Percentiles rank a stretch among this genome's conserved stretches.
Conservation (phyloP, 2,888 invertebrate genomes). For the Byasa hedistus region DNA sequence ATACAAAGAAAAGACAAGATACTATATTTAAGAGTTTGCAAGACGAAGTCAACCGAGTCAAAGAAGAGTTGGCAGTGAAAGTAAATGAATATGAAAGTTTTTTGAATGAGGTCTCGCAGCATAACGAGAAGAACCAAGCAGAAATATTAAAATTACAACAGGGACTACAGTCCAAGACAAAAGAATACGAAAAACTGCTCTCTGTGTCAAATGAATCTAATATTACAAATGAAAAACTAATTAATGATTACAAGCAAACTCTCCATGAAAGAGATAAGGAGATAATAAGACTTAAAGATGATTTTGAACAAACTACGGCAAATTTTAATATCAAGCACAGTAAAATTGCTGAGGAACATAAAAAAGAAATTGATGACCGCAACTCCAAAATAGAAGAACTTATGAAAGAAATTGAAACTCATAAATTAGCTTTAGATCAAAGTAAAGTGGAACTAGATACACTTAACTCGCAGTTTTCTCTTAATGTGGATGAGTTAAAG, state of each 20-base stretch:
- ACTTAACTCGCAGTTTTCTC: slow-evolving; percentile 68
- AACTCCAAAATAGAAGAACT: slow-evolving; percentile 75
- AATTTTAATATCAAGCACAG: slow-evolving; percentile 74
- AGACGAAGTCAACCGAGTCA: slow-evolving; percentile 61
- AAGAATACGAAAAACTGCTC: slow-evolving; percentile 64
- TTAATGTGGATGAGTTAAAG: slow-evolving; percentile 67
- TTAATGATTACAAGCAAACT: slow-evolving; percentile 71
- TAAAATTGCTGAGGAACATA: slow-evolving; percentile 74
- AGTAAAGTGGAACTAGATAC: slow-evolving; percentile 72
- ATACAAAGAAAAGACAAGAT: slow-evolving; percentile 67
- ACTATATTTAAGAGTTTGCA: slow-evolving; percentile 56
- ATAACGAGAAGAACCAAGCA: slow-evolving; percentile 65
- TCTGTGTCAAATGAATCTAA: slow-evolving; percentile 60
- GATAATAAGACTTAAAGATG: slow-evolving; percentile 73
- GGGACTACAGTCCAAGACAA: slow-evolving; percentile 60
- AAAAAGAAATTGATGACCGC: slow-evolving; percentile 74
- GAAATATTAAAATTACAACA: slow-evolving; percentile 68
- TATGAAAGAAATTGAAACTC: slow-evolving; percentile 70
- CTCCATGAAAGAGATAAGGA: slow-evolving; percentile 79
- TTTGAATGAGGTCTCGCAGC: slow-evolving; percentile 65
- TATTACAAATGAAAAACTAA: slow-evolving; percentile 64
- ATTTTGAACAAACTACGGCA: slow-evolving; percentile 71
- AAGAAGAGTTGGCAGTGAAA: slow-evolving; percentile 64
- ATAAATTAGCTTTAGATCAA: slow-evolving; percentile 68
- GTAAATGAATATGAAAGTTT: slow-evolving; percentile 72